Evolutionary conservation across 1,140 invertebrate genomes (phyloP), one percentile per base, ranked within the genome.

Genomic region (Drosophila ananassae): DNA sequence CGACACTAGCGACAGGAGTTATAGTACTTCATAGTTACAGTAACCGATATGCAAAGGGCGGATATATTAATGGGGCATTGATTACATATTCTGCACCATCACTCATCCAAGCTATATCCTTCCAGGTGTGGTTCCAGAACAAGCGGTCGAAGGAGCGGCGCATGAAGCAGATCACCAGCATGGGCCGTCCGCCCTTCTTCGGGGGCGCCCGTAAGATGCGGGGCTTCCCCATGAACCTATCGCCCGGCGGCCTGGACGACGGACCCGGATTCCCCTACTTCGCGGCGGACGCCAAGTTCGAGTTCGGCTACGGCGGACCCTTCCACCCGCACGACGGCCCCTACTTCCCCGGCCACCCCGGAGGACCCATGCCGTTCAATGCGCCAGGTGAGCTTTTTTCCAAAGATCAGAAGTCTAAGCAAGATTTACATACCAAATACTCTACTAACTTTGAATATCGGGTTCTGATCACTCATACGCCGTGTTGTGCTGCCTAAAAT

Each of bases 91-190:
- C 39, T 5, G 3, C 2, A 12, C 17, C 17, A 17, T 17, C 4
- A 41, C 41, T 47, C 2, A 47, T 22, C 44, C 21, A 21, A 10
- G 44, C 8, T 28, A 37, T 37, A 10, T 41, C 41, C 24, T 72
- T 90, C 37, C 94, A 99, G 98, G 98, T 99, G 60, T 99, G 98
- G 98, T 99, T 99, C 93, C 98, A 99, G 94, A 99, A 99, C 93
- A 99, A 99, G 90, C 94, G 98, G 67, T 99, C 98, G 79, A 99
- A 99, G 93, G 82, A 99, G 93, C 94, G 98, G 67, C 95, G 98
- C 75, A 94, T 98, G 89, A 97, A 98, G 90, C 97, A 98, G 91
- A 94, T 98, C 77, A 97, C 97, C 55, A 97, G 96, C 61, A 97
- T 98, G 96, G 98, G 98, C 82, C 94, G 96, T 37, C 96, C 96